Evolutionary conservation across 2,888 invertebrate species (phyloP), one percentile per base, ranked within the genome.

Genomic region (Epinotia bilunana): DNA sequence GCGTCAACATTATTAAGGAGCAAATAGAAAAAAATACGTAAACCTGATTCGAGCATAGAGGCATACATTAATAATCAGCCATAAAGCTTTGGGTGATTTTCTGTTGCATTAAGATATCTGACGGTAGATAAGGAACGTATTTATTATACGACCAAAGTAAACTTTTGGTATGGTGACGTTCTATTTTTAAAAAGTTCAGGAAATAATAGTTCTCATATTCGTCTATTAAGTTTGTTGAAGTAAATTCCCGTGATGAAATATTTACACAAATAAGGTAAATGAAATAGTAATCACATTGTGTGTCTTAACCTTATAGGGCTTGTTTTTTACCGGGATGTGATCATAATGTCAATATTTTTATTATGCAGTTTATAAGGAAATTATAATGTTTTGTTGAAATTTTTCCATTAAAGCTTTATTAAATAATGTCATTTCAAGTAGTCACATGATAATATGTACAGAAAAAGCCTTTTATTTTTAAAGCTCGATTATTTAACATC

Each of bases 191-290:
- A 13, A 13, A 18, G 20, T 58, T 58, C 20, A 67, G 72, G 58
- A 72, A 65, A 65, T 60, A 71, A 55, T 53, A 62, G 16, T 63
- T 16, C 7, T 18, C 20, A 46, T 46, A 13, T 13, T 46, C 12
- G 46, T 12, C 13, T 49, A 5, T 9, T 23, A 64, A 23, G 49
- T 5, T 49, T 64, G 23, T 9, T 64, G 7, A 23, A 39, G 16
- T 43, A 43, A 39, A 58, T 28, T 33, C 33, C 62, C 28, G 12
- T 49, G 16, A 18, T 49, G 20, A 20, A 69, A 69, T 33, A 58
- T 33, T 55, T 16, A 12, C 0, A 74, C 63, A 63, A 63, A 74
- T 63, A 74, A 74, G 74, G 74, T 49, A 74, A 74, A 74, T 63
- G 49, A 55, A 7, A 62, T 28, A 67, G 18, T 39, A 33, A 67